Evolutionary conservation across 1,140 invertebrate genomes (phyloP), one percentile per base, ranked within the genome.

Genomic region (Lethocerus indicus): DNA sequence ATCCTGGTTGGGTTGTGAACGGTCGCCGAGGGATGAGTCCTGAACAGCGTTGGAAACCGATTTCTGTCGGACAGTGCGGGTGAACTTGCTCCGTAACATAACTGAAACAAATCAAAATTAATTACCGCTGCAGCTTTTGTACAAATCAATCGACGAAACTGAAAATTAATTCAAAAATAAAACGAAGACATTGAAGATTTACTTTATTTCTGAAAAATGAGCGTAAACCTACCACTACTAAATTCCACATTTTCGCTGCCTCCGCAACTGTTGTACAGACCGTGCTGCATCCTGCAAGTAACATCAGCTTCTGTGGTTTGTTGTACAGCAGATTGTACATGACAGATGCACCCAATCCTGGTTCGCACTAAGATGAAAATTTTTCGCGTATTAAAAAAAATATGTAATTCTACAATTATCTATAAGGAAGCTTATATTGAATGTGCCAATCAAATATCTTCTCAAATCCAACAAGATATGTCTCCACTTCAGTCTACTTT

Each of bases 221-320:
- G 18, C 23, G 4, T 14, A 39, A 25, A 41, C 84, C 79, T 72
- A 98, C 93, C 69, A 98, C 95, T 60, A 98, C 85, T 35, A 99
- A 72, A 70, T 99, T 98, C 94, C 95, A 99, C 87, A 98, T 97
- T 70, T 95, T 96, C 24, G 95, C 94, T 26, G 94, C 91, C 70
- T 98, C 94, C 1, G 94, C 94, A 1, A 99, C 91, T 37, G 94
- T 96, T 7, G 95, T 98, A 59, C 94, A 98, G n/a, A 98, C 95
- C 2, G 93, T 96, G 56, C 90, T 95, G 66, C 95, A 98, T 42
- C 95, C 96, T 3, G 90, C 88, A 24, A 99, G 69, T 43, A 98
- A 68, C 73, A 98, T 89, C 54, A 98, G 69, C 69, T 98, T 98
- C 58, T 88, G 84, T 20, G 94, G 94, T 47, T 81, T 78, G 63